phyloP scores from a whole-genome alignment of 2,797 vertebrate species.

The Fistularia tabacaria region DNA sequence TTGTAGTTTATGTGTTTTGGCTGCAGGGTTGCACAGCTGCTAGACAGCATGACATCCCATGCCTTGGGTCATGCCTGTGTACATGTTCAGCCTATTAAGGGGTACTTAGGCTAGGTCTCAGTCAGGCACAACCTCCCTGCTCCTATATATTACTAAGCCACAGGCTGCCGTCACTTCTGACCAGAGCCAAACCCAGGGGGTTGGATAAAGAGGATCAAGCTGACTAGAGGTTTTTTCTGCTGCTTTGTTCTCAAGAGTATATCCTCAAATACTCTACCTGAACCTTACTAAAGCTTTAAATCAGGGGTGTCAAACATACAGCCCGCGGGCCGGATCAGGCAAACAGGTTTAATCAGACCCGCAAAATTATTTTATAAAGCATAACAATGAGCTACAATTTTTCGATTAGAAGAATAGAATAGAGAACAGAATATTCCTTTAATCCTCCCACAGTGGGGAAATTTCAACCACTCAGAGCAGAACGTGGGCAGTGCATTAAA shows the following conservation, averaged over 20 bases:
- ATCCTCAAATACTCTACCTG: too few relatives aligned
- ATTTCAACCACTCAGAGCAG: too few relatives aligned
- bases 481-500: too few relatives aligned
- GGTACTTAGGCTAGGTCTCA: slow-evolving; percentile 23
- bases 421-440: too few relatives aligned
- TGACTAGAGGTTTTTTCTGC: slow-evolving; percentile 32
- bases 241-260: slow-evolving; percentile 9
- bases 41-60: slow-evolving; percentile 31
- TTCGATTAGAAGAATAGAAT: too few relatives aligned
- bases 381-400: too few relatives aligned
- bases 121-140: slow-evolving; percentile 14
- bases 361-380: too few relatives aligned
- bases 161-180: slow-evolving; percentile 44
- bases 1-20: neutral
- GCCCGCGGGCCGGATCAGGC: too few relatives aligned
- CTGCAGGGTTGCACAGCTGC: slow-evolving; percentile 24
- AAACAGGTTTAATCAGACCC: too few relatives aligned
- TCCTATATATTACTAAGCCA: slow-evolving; percentile 29
- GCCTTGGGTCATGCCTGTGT: slow-evolving; percentile 9
- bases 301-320: too few relatives aligned
- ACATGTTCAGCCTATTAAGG: slow-evolving; percentile 38
- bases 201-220: slow-evolving; percentile 53
- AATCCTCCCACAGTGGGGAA: too few relatives aligned
- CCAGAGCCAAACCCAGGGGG: slow-evolving; percentile 35
- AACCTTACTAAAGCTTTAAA: too few relatives aligned